A percentile compares a stretch with the other conserved stretches of the same genome.
These are phyloP conservation scores for Synergus umbraculus DNA, from an alignment of 2,888 invertebrate genomes.

Conservation along the genomic window DNA sequence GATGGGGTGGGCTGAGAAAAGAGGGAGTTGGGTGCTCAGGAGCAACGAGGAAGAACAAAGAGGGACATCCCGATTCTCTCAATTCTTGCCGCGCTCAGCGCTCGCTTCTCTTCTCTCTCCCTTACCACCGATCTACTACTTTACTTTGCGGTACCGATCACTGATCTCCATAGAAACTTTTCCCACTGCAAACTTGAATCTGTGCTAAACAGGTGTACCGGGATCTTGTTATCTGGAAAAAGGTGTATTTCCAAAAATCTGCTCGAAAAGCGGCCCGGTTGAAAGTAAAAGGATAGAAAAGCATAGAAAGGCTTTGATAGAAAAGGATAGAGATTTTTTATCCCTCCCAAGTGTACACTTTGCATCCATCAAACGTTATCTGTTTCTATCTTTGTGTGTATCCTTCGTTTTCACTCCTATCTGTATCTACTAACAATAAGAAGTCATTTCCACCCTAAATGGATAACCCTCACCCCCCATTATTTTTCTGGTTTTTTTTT, in stretches of 20 bases:
- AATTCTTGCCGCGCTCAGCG: conserved; percentile 48
- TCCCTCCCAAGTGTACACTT: too few species aligned
- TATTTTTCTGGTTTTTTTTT: too few species aligned
- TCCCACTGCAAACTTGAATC: conserved; percentile 57
- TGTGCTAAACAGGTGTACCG: conserved; percentile 63
- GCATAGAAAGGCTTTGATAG: too few species aligned
- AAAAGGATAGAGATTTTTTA: too few species aligned
- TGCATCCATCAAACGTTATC: too few species aligned
- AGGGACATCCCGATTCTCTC: conserved; percentile 49
- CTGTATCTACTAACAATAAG: too few species aligned
- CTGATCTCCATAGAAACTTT: conserved; percentile 60
- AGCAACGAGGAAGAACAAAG: conserved; percentile 53
- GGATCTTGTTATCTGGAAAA: conserved; percentile 62
- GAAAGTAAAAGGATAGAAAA: too few species aligned
- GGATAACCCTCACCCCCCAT: too few species aligned
- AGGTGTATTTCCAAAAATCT: background rate
- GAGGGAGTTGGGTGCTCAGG: conserved; percentile 50
- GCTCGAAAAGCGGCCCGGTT: too few species aligned
- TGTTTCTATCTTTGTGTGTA: too few species aligned
- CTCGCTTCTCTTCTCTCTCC: conserved; percentile 39
- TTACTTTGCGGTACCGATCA: conserved; percentile 65
- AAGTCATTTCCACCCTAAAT: too few species aligned
- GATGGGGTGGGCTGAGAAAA: conserved; percentile 58
- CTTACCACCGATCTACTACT: conserved; percentile 61
- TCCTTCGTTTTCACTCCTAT: too few species aligned